These are phyloP conservation scores for Megalopta genalis DNA, from an alignment of 1,140 invertebrate genomes.

Conservation along the genomic window DNA sequence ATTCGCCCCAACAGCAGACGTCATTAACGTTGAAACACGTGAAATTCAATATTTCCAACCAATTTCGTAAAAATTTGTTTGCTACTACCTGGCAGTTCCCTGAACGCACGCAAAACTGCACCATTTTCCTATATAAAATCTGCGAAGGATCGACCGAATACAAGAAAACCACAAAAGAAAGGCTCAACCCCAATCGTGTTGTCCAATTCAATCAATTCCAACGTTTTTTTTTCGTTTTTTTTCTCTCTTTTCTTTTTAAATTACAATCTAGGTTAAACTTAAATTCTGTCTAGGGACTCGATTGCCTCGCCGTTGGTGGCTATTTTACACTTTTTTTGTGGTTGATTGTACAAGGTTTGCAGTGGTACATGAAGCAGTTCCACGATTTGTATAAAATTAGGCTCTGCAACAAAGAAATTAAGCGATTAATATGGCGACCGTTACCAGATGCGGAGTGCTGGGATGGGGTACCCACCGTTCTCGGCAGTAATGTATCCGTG, in stretches of 20 bases:
- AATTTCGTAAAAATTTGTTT: slow-evolving; percentile 33
- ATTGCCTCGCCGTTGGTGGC: slow-evolving; percentile 77
- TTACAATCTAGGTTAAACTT: slow-evolving; percentile 64
- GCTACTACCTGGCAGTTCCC: slow-evolving; percentile 21
- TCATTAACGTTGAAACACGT: neutral
- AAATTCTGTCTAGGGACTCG: slow-evolving; percentile 64
- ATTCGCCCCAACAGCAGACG: neutral
- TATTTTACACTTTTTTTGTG: slow-evolving; percentile 76
- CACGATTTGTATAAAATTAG: slow-evolving; percentile 90
- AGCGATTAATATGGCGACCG: neutral
- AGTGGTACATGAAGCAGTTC: slow-evolving; percentile 93
- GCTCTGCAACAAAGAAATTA: slow-evolving; percentile 82
- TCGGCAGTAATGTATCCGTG: slow-evolving; percentile 93
- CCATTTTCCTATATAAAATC: slow-evolving; percentile 43
- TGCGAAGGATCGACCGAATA: slow-evolving; percentile 40
- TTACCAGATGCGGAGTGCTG: neutral
- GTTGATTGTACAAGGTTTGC: slow-evolving; percentile 85
- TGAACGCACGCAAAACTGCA: slow-evolving; percentile 44
- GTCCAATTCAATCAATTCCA: slow-evolving; percentile 58
- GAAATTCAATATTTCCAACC: slow-evolving; percentile 9
- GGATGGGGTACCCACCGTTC: slow-evolving; percentile 84
- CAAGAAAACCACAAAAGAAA: slow-evolving; percentile 55
- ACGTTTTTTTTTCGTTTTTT: slow-evolving; percentile 24
- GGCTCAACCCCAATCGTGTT: slow-evolving; percentile 36
- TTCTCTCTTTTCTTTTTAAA: slow-evolving; percentile 41